Evolutionary conservation across 2,888 invertebrate species (phyloP), one percentile per base, ranked within the genome.

Genomic region (Nymphalis c-album): DNA sequence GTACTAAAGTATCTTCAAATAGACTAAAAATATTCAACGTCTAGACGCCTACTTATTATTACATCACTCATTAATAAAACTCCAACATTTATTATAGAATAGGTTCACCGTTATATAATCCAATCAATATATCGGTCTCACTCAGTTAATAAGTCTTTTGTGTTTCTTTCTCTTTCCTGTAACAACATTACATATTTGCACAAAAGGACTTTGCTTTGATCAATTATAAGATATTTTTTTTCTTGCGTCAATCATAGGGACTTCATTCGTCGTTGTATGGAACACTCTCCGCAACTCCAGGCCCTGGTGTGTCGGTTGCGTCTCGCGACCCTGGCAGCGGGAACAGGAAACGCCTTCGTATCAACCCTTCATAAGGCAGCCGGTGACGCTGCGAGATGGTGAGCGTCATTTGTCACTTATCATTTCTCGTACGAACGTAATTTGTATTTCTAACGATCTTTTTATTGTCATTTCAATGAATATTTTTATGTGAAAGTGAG

Each of bases 231-330:
- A n/a, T n/a, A n/a, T n/a, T n/a, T 47, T 7, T 6, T 13, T 50
- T 26, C 8, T 8, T 1, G 5, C 18, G 51, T 10, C 22, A 10
- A 7, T 60, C 18, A 1, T 76, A 95, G 95, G 80, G 94, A 95
- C 77, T 93, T 96, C 88, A 94, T 96, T 74, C 91, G 94, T 58
- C 95, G 96, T 72, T 94, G 97, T 76, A 94, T 97, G 86, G 96
- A 97, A 74, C 97, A 97, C 78, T 95, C 96, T 61, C 94, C 95
- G 0, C 91, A 96, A 66, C 79, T 97, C 17, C 96, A 96, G 80
- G 94, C 95, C 16, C 93, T 96, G 85, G 86, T 97, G 58, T 95
- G 95, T 81, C 93, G 96, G 31, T 83, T 98, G 64, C 93, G 96
- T 4, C 85, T 94, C 53, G 93, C 94, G 7, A 94, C 95, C 0